These are phyloP conservation scores for Drosophila kanekoi DNA, from an alignment of 2,888 invertebrate genomes.

Conservation along the genomic window DNA sequence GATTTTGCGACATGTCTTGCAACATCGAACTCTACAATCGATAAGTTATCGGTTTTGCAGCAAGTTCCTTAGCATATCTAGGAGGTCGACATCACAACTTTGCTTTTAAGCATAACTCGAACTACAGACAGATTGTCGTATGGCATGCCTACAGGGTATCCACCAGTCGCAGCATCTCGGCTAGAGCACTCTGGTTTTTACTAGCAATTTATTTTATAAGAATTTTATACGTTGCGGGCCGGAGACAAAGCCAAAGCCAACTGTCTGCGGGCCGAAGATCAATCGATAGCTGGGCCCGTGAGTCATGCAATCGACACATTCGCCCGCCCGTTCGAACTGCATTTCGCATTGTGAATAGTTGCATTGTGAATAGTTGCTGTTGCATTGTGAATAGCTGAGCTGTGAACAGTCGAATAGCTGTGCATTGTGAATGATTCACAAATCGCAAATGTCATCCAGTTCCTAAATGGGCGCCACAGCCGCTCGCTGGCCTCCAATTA, in stretches of 20 bases:
- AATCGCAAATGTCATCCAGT: slow-evolving; percentile 5
- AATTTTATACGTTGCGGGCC: neutral
- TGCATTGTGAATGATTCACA: slow-evolving; percentile 9
- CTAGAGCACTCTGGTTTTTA: too few species aligned
- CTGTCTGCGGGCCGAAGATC: slow-evolving; percentile 3
- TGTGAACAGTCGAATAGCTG: too few species aligned
- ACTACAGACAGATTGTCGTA: too few species aligned
- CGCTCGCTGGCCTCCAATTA: neutral
- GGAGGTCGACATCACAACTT: too few species aligned
- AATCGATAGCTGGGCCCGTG: slow-evolving; percentile 5
- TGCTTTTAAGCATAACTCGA: too few species aligned
- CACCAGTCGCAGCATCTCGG: neutral
- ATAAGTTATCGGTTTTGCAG: too few species aligned
- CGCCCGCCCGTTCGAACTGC: neutral
- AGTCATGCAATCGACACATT: slow-evolving; percentile 9
- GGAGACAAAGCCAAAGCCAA: slow-evolving; percentile 3
- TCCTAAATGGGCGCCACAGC: neutral
- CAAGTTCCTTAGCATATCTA: too few species aligned
- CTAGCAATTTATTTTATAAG: neutral
- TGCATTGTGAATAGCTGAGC: neutral
- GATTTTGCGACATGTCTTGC: too few species aligned
- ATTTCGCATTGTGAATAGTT: neutral
- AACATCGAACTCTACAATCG: too few species aligned
- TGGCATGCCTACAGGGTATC: neutral
- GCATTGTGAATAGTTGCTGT: neutral